Base-by-base conservation (phyloP, 2,888 invertebrate species). In the Sericinus montela region DNA sequence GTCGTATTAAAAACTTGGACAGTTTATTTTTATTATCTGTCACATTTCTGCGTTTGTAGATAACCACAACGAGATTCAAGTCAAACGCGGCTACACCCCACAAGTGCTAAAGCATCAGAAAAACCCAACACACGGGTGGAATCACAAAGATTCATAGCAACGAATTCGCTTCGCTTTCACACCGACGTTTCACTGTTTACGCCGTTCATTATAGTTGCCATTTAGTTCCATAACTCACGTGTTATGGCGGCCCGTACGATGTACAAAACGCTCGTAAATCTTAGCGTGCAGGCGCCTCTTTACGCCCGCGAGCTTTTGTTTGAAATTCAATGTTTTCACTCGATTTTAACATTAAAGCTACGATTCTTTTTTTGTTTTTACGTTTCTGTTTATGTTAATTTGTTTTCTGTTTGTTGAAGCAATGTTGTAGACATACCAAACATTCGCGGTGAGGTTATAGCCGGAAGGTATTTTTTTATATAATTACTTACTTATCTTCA, bases 221-320 rank as follows among this genome's bases (percentile, higher is more conserved):
- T 43, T 23, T 25, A 32, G 37, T 43, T 43, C 34, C 37, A 43
- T 34, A 48, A 38, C 30, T 48, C 43, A 48, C 16, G 16, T 9
- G 30, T 38, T 38, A 43, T 19, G 38, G 37, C 45, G 13, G 23
- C 19, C n/a, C 32, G 14, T 48, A 10, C 30, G 37, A 42, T 43
- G 28, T 34, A 43, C 41, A 38, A 35, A 23, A 35, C 23, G 35
- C 25, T 32, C 32, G 28, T 43, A 48, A 48, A 48, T 38, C 30
- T 29, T 34, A n/a, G 10, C 32, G 28, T 43, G 53, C 53, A 53
- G 55, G 55, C 48, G 50, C 43, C 52, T 54, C 30, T 50, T 34
- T 13, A n/a, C 16, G 30, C 29, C 16, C 10, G 25, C 29, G 29
- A 35, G 13, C 11, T 29, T 11, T 28, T 15, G 3, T 14, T 34